Evolutionary conservation across 2,797 vertebrate genomes (phyloP), one percentile per base, ranked within the genome.

Genomic region (Pteronotus mesoamericanus): DNA sequence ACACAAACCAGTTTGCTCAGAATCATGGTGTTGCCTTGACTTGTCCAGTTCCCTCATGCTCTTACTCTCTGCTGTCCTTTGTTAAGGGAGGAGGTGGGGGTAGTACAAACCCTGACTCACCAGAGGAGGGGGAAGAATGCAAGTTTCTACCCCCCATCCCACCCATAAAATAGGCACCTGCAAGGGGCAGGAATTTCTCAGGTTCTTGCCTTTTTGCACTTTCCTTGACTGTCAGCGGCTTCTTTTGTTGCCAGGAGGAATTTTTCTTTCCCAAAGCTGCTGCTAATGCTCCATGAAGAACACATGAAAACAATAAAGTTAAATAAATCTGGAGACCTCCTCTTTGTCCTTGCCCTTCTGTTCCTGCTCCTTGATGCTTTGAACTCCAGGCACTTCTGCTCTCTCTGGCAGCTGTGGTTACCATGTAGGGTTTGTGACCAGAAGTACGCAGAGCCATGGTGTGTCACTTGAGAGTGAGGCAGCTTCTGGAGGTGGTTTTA

Each of bases 221-320:
- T 97, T 64, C 29, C 14, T 22, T 94, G 61, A 55, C 80, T 95
- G 37, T 92, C 24, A 14, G 89, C 74, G 53, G 22, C 82, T 89
- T 72, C 69, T 83, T 95, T 74, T 51, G 3, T 55, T 59, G 39
- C 68, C 89, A 14, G 26, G 51, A 53, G 32, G n/a, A 64, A 66
- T 91, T 51, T 94, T 90, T 71, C 44, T 78, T 74, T 85, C 71
- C 53, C 10, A 34, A 71, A 92, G n/a, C 55, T 94, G 59, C 46
- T 78, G 34, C 42, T 78, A 95, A 1, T 66, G 18, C 86, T 87
- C 61, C 68, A 29, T 68, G 48, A 71, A 77, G 83, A 96, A 72
- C 86, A 84, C 29, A 21, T n/a, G 75, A 86, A 88, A 55, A 37
- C 82, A 95, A 59, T 91, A 71, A 89, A 89, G 86, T 59, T 86